Base-by-base conservation (phyloP, 1,140 invertebrate species). In the Phortica variegata region DNA sequence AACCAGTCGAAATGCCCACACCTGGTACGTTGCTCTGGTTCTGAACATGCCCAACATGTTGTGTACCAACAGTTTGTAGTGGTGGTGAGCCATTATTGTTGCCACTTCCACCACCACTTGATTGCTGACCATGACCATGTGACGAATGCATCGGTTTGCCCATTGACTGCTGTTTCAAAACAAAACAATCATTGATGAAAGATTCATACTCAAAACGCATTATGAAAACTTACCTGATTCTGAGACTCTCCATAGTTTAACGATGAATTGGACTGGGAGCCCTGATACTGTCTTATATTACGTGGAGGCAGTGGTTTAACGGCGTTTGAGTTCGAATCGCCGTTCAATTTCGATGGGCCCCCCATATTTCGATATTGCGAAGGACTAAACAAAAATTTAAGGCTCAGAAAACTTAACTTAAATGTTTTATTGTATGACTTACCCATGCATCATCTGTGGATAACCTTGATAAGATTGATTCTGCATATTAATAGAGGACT, bases 391-490 rank as follows among this genome's bases (percentile, higher is more conserved):
- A n/a, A n/a, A n/a, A n/a, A n/a, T n/a, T n/a, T n/a, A 31, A 31
- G 7, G 29, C n/a, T 31, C 7, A 7, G n/a, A n/a, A n/a, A n/a
- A n/a, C n/a, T n/a, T n/a, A n/a, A n/a, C n/a, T n/a, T n/a, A n/a
- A n/a, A 18, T 18, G 20, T 3, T 26, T 16, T 9, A 32, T 13
- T 8, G 2, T 4, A 13, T 3, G 1, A 33, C 60, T 58, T 55
- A 71, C 63, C 66, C 54, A 44, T 74, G 71, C 34, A 74, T 71
- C 5, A 74, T 61, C 47, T 63, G 69, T 9, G 69, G 55, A 29
- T 61, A 73, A 49, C 56, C 52, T 43, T 70, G 70, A 47, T 72
- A 75, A 13, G 70, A 56, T 44, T 73, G 61, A 45, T 54, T 59
- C 54, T 71, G 73, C 51, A 75, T 63, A 23, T 54, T 43, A 63